phyloP scores from a whole-genome alignment of 2,888 invertebrate species.

The Oconnorella tubifera region DNA sequence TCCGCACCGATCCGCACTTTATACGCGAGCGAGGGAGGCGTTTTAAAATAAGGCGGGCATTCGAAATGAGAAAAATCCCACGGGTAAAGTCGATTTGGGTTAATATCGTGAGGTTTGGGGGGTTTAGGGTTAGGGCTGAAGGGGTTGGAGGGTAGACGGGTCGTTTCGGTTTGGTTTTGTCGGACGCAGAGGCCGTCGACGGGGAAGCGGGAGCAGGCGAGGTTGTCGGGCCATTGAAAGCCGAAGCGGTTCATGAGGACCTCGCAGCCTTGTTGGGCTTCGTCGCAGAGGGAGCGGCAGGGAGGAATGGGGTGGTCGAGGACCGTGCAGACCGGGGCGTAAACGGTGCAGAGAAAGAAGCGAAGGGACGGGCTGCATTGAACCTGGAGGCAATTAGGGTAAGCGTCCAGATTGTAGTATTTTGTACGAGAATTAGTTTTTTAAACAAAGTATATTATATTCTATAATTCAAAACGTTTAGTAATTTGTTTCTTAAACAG shows the following conservation, averaged over 20 bases:
- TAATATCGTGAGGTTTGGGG: background rate
- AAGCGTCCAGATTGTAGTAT: too few species aligned
- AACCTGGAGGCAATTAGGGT: conserved; percentile 96
- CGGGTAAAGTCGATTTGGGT: background rate
- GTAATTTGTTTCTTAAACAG: too few species aligned
- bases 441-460: too few species aligned
- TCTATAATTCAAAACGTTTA: too few species aligned
- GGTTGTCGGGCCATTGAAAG: conserved; percentile 94
- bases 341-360: conserved; percentile 97
- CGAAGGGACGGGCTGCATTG: conserved; percentile 91
- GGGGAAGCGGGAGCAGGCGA: conserved; percentile 91
- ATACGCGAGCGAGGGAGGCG: conserved; percentile 2
- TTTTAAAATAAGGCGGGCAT: conserved; percentile 9
- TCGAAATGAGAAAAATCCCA: background rate
- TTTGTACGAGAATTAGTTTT: too few species aligned
- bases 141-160: background rate
- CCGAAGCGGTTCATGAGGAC: conserved; percentile 85
- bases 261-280: conserved; percentile 85
- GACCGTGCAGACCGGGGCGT: conserved; percentile 93
- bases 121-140: background rate
- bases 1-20: conserved; percentile 11
- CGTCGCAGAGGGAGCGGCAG: conserved; percentile 78
- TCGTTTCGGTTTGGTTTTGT: conserved; percentile 14
- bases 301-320: conserved; percentile 76
- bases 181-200: conserved; percentile 43